Conservation (phyloP, 92 coral and sea anemone species). For the Palythoa caribaeorum region DNA sequence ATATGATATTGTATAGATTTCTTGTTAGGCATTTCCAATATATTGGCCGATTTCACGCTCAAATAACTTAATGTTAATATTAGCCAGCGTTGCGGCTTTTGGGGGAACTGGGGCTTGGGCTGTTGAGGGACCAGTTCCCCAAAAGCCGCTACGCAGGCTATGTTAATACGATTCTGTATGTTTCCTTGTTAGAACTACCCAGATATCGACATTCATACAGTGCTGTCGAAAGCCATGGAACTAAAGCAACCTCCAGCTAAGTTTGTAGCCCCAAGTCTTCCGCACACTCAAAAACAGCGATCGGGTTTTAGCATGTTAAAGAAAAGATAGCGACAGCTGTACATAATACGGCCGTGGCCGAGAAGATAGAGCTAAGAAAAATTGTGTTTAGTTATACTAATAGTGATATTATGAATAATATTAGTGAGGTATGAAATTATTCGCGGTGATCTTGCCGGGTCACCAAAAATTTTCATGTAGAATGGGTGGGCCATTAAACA, state of each 20-base stretch:
- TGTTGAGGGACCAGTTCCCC: neutral
- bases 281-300: conserved; percentile 57
- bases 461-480: too few relatives aligned
- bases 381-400: too few relatives aligned
- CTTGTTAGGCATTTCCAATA: too few relatives aligned
- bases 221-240: conserved; percentile 91
- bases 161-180: neutral
- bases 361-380: neutral
- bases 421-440: too few relatives aligned
- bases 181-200: conserved; percentile 85
- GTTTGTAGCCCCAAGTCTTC: conserved; percentile 49
- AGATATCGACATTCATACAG: conserved; percentile 85
- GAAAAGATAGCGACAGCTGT: conserved; percentile 67
- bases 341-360: neutral
- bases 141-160: neutral
- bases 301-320: conserved; percentile 69
- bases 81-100: too few relatives aligned
- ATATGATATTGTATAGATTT: too few relatives aligned
- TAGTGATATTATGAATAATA: too few relatives aligned
- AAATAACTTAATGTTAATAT: too few relatives aligned
- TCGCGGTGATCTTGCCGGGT: too few relatives aligned
- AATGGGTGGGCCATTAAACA: too few relatives aligned
- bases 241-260: conserved; percentile 70
- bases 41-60: too few relatives aligned
- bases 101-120: neutral